Conservation (phyloP, 2,888 invertebrate species). For the Chymomyza amoena region DNA sequence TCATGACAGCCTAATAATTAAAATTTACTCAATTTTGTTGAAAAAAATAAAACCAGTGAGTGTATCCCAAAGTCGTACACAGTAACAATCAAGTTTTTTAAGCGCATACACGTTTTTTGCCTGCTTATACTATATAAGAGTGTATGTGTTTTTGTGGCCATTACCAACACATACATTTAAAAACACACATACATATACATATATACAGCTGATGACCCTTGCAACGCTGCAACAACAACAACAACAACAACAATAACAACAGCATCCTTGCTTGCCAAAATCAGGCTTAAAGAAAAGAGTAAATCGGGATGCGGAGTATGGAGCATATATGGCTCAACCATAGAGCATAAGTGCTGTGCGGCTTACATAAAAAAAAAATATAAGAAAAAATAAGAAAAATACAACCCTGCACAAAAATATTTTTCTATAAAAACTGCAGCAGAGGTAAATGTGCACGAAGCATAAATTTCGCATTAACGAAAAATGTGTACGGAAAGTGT, state of each 20-base stretch:
- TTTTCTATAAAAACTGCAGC: slow-evolving; percentile 2
- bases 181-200: no score
- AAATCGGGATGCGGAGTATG: neutral
- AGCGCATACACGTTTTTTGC: no score
- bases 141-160: neutral
- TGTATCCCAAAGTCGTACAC: no score
- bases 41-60: no score
- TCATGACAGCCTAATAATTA: no score
- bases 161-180: no score
- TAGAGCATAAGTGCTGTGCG: slow-evolving; percentile 2
- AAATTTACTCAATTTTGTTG: no score
- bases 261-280: neutral
- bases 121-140: neutral
- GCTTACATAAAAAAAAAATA: neutral
- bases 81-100: neutral
- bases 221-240: neutral
- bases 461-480: slow-evolving; percentile 59
- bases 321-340: no score
- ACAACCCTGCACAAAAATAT: slow-evolving; percentile 1
- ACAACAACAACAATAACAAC: neutral
- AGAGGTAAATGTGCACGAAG: slow-evolving; percentile 45
- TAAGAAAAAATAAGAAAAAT: neutral
- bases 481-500: slow-evolving; percentile 38
- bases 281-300: neutral
- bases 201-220: neutral